Conservation (phyloP, 2,113 vertebrate genomes). For the Chaenocephalus aceratus region DNA sequence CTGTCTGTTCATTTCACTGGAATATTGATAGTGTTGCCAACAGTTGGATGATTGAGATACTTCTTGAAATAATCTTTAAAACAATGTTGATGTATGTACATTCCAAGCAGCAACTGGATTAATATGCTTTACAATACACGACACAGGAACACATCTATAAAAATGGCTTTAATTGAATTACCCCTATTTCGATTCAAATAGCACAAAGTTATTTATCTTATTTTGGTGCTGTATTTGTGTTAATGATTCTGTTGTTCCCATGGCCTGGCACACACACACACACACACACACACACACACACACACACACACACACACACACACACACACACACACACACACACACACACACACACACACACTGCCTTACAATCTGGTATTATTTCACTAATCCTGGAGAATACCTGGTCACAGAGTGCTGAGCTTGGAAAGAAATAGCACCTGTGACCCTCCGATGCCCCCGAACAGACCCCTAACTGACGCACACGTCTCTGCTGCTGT, state of each 20-base stretch:
- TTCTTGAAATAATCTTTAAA: background rate
- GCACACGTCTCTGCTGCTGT: conserved; percentile 56
- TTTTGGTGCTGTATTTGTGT: conserved; percentile 7
- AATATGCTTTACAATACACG: background rate
- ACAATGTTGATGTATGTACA: background rate
- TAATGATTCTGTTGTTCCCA: conserved; percentile 11
- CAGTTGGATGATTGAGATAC: background rate
- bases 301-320: conserved; percentile 27
- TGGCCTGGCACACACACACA: conserved; percentile 23
- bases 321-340: background rate
- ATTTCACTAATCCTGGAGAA: conserved; percentile 62
- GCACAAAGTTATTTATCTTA: background rate
- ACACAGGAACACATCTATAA: background rate
- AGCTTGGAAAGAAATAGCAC: conserved; percentile 41
- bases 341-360: conserved; percentile 4
- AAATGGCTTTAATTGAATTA: background rate
- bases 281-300: conserved; percentile 30
- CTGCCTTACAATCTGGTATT: conserved; percentile 34
- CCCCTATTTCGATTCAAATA: background rate
- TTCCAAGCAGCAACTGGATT: background rate
- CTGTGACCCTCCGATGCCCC: conserved; percentile 55
- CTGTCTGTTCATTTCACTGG: background rate
- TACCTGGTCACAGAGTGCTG: conserved; percentile 47
- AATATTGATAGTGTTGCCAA: background rate
- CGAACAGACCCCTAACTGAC: conserved; percentile 41